Evolutionary conservation across 2,797 vertebrate species (phyloP).

Genomic region (Carapus acus): DNA sequence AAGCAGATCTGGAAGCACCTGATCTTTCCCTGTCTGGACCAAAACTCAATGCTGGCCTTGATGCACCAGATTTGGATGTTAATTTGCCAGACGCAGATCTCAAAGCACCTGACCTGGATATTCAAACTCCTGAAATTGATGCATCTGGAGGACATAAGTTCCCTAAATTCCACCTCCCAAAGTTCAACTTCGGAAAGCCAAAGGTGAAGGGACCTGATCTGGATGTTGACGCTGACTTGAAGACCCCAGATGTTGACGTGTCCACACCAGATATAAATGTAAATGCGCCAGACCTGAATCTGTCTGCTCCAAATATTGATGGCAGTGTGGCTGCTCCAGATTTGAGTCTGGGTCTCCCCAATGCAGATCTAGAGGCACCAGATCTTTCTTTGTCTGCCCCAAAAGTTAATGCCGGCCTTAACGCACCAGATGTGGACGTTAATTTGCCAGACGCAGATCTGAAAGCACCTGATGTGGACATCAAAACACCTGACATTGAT

Average conservation of each 20-base stretch:
- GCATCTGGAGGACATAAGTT: constrained; percentile 42
- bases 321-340: constrained; percentile 26
- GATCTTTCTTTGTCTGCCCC: constrained; percentile 48
- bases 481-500: constrained; percentile 27
- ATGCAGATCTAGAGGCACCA: constrained; percentile 30
- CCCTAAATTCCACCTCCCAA: constrained; percentile 43
- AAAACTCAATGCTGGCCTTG: constrained; percentile 28
- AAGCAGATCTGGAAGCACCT: constrained; percentile 18
- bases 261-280: constrained; percentile 41
- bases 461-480: constrained; percentile 33
- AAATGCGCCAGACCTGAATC: constrained; percentile 26
- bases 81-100: constrained; percentile 32
- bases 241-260: constrained; percentile 35
- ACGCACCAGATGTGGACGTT: constrained; percentile 43
- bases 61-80: constrained; percentile 21
- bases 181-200: constrained; percentile 38
- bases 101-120: constrained; percentile 20
- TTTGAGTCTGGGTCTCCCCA: constrained; percentile 19
- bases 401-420: constrained; percentile 42
- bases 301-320: constrained; percentile 22
- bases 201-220: constrained; percentile 36
- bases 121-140: constrained; percentile 31
- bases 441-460: constrained; percentile 1
- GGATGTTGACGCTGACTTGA: constrained; percentile 29
- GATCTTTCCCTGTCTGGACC: constrained; percentile 25